phyloP scores from a whole-genome alignment of 1,140 invertebrate genomes.

The Notospermus geniculatus region DNA sequence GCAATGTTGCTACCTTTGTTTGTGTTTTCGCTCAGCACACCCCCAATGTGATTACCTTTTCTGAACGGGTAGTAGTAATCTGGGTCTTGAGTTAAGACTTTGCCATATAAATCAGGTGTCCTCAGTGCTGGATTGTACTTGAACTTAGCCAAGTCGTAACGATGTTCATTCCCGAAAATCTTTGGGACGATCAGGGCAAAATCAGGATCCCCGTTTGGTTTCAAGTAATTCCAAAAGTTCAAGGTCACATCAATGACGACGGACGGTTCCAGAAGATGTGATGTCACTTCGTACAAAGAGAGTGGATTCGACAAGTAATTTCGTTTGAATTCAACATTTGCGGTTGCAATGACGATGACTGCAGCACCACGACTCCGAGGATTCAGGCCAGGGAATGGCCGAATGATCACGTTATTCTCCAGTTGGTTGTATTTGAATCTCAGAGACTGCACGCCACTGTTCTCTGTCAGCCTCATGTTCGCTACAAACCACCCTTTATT shows the following conservation, averaged over 20 bases:
- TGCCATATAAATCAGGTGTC: slow-evolving; percentile 33
- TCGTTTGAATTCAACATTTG: slow-evolving; percentile 81
- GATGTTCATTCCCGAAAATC: slow-evolving; percentile 51
- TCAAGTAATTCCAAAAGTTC: slow-evolving; percentile 82
- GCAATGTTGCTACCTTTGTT: slow-evolving; percentile 10
- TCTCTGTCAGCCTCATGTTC: slow-evolving; percentile 82
- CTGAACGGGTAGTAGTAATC: slow-evolving; percentile 35
- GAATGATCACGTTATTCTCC: slow-evolving; percentile 79
- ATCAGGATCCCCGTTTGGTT: slow-evolving; percentile 25
- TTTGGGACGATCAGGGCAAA: slow-evolving; percentile 25
- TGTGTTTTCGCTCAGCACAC: slow-evolving; percentile 29
- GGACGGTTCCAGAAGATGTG: slow-evolving; percentile 91
- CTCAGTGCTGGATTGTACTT: slow-evolving; percentile 49
- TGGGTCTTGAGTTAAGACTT: slow-evolving; percentile 30
- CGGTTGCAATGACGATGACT: slow-evolving; percentile 80
- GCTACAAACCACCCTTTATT: slow-evolving; percentile 86
- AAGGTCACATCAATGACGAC: slow-evolving; percentile 88
- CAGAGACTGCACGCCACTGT: slow-evolving; percentile 75
- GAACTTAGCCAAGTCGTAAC: slow-evolving; percentile 52
- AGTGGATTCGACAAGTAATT: slow-evolving; percentile 91
- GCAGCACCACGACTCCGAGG: slow-evolving; percentile 75
- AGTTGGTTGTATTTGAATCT: slow-evolving; percentile 88
- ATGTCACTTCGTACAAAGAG: slow-evolving; percentile 87
- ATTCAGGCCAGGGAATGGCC: slow-evolving; percentile 79
- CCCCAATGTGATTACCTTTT: slow-evolving; percentile 35